Base-by-base conservation (phyloP, 2,888 invertebrate genomes). In the Nematopogon swammerdamellus region DNA sequence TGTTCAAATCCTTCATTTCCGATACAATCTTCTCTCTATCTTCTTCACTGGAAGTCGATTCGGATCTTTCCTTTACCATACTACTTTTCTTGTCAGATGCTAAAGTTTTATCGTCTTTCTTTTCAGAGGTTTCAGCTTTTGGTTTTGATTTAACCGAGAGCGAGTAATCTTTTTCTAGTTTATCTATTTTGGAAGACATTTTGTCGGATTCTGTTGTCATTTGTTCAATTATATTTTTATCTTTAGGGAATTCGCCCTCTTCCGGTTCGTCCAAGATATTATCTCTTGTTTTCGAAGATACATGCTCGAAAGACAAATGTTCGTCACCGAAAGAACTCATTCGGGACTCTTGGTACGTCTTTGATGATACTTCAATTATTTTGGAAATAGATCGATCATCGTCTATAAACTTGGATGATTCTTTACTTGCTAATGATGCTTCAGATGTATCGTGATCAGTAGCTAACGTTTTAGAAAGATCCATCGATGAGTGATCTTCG, bases 401-500 rank as follows among this genome's bases (percentile, higher is more conserved):
- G 54, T 75, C 75, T 51, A 70, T 60, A 56, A 68, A 72, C 36
- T 36, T 36, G n/a, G 36, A 36, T 36, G 36, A 36, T 44, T 79
- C 79, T 58, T 62, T 72, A 51, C 74, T 74, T 29, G 70, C 60
- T 19, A 72, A 70, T 3, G 74, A 68, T 5, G 64, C 70, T 51
- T 79, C 79, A 16, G 79, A 79, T 14, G 61, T 71, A 59, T 36
- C 36, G 14, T 36, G 36, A 14, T 79, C 79, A 19, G 79, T 76
- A n/a, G 79, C 79, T 57, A 79, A 62, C 8, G 79, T 79, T 55
- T 77, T 79, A n/a, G 79, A 77, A 17, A 71, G 65, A 53, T 77
- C 79, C 51, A 76, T 58, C n/a, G 77, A 79, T 1, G 77, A 79
- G 58, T 79, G 77, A 49, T 79, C 79, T 64, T 79, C 79, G 1